A percentile compares a stretch with the other conserved stretches of the same genome.
These are phyloP conservation scores for Anabacerthia variegaticeps DNA, from an alignment of 2,797 vertebrate species.

Conservation along the genomic window DNA sequence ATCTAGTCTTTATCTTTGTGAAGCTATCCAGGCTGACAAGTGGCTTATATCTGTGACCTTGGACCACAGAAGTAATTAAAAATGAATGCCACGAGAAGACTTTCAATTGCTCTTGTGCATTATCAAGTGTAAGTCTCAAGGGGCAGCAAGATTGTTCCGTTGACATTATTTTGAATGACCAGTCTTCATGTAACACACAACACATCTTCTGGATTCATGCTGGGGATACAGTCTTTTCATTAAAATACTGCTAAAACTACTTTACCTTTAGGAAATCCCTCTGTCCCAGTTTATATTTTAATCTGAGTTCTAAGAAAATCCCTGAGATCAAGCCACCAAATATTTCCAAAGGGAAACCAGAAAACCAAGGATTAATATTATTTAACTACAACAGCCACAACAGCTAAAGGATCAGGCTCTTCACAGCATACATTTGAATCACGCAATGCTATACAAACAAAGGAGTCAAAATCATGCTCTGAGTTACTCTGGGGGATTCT, in stretches of 20 bases:
- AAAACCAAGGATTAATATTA: slow-evolving; percentile 9
- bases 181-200: neutral
- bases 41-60: slow-evolving; percentile 37
- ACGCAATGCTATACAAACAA: neutral
- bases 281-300: neutral
- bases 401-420: neutral
- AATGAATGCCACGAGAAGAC: slow-evolving; percentile 55
- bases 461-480: neutral
- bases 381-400: neutral
- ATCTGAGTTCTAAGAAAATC: slow-evolving; percentile 41
- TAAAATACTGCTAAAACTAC: neutral
- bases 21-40: slow-evolving; percentile 55
- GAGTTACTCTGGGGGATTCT: neutral
- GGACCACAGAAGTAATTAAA: slow-evolving; percentile 58
- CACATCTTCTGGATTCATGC: neutral
- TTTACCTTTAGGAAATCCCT: slow-evolving; percentile 21
- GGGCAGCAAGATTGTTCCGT: neutral
- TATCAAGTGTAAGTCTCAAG: slow-evolving; percentile 33
- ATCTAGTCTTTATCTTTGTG: slow-evolving; percentile 46
- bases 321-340: neutral
- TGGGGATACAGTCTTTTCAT: neutral
- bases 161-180: slow-evolving; percentile 16
- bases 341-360: neutral
- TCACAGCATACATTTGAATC: neutral
- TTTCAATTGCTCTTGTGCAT: slow-evolving; percentile 45